These are phyloP conservation scores for Hestina assimilis DNA, from an alignment of 1,140 invertebrate species.

Conservation along the genomic window DNA sequence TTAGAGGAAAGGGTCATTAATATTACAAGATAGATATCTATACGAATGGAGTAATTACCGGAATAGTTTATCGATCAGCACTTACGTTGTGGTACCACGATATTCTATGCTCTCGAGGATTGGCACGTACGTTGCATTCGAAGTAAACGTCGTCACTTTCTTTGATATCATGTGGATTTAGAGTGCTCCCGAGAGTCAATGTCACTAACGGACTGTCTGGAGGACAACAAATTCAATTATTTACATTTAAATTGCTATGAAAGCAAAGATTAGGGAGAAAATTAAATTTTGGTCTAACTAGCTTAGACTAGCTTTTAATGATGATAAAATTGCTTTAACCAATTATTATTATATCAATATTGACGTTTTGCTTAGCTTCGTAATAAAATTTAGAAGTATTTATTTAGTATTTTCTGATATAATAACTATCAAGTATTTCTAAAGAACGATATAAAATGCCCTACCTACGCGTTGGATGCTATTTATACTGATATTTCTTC, in stretches of 20 bases:
- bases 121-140: constrained; percentile 92
- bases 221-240: constrained; percentile 38
- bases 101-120: constrained; percentile 90
- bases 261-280: background rate
- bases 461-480: too few species aligned
- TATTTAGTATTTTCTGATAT: too few species aligned
- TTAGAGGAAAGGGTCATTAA: background rate
- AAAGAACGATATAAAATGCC: too few species aligned
- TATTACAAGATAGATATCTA: constrained; percentile 1
- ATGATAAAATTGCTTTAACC: too few species aligned
- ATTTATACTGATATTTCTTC: too few species aligned
- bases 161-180: constrained; percentile 93
- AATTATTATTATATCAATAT: too few species aligned
- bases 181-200: constrained; percentile 88
- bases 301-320: too few species aligned
- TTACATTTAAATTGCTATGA: constrained; percentile 1
- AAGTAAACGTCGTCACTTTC: constrained; percentile 95
- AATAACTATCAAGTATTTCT: too few species aligned
- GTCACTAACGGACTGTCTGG: constrained; percentile 92
- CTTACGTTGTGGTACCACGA: constrained; percentile 91
- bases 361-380: too few species aligned
- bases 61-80: constrained; percentile 13
- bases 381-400: too few species aligned
- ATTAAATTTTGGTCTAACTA: background rate
- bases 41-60: constrained; percentile 7